These are phyloP conservation scores for Crax fasciolata DNA, from an alignment of 2,797 vertebrate genomes.

Conservation along the genomic window DNA sequence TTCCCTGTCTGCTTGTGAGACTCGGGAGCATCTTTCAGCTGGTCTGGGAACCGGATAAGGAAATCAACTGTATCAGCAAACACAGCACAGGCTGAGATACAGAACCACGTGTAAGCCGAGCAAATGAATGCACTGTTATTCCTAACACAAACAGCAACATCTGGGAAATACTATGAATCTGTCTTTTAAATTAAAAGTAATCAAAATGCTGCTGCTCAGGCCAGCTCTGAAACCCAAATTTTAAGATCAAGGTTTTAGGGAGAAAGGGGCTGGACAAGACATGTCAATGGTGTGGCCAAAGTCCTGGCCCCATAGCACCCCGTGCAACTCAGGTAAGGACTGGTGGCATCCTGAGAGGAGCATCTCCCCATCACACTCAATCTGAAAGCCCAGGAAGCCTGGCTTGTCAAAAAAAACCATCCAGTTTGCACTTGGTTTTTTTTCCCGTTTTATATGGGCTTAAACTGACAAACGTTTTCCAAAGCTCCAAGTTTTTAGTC, in stretches of 20 bases:
- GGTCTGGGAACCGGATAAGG: background rate
- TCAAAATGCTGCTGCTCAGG: background rate
- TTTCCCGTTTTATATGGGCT: background rate
- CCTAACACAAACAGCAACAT: background rate
- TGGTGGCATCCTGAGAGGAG: background rate
- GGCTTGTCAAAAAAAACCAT: background rate
- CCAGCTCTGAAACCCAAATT: background rate
- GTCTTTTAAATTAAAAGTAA: background rate
- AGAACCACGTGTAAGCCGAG: accelerated
- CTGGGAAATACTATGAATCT: background rate
- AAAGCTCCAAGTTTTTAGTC: conserved; percentile 30
- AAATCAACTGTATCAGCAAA: background rate
- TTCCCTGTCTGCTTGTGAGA: background rate
- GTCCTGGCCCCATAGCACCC: background rate
- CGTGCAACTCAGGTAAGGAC: background rate
- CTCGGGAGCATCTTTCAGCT: background rate
- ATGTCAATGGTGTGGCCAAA: background rate
- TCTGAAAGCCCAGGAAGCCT: background rate
- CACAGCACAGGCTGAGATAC: background rate
- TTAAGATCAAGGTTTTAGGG: background rate
- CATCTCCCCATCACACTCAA: accelerated
- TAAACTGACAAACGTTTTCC: conserved; percentile 33
- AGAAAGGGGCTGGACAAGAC: background rate
- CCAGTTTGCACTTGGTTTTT: background rate
- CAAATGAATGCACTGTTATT: background rate